These are phyloP conservation scores for Congeria kusceri DNA, from an alignment of 2,888 invertebrate genomes.

Conservation along the genomic window DNA sequence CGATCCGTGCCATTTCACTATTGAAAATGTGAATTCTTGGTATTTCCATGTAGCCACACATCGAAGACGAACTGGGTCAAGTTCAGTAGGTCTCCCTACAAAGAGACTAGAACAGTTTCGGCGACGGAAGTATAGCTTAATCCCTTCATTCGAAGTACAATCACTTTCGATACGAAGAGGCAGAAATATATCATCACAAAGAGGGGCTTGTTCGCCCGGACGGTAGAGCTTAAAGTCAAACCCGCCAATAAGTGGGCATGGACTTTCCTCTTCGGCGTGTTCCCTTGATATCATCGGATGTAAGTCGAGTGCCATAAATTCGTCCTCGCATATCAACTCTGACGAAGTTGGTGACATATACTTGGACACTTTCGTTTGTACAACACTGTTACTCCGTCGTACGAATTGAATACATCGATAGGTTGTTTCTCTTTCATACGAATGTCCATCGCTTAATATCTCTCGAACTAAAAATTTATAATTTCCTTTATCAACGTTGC, in stretches of 20 bases:
- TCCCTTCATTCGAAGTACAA: conserved; percentile 53
- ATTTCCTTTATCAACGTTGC: conserved; percentile 35
- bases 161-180: conserved; percentile 63
- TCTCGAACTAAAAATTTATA: conserved; percentile 48
- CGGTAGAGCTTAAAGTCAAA: conserved; percentile 58
- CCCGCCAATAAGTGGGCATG: conserved; percentile 55
- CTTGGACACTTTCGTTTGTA: conserved; percentile 53
- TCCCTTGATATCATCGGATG: conserved; percentile 59
- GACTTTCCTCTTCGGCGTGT: conserved; percentile 35
- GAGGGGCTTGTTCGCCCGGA: conserved; percentile 35
- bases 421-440: conserved; percentile 12
- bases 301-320: conserved; percentile 46
- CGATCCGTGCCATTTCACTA: conserved; percentile 57
- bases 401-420: conserved; percentile 58
- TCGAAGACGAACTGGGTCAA: conserved; percentile 41
- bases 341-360: conserved; percentile 21
- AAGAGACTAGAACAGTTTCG: conserved; percentile 49
- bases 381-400: conserved; percentile 49
- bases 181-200: conserved; percentile 62
- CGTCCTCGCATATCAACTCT: conserved; percentile 46
- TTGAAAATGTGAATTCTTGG: conserved; percentile 47
- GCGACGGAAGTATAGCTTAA: conserved; percentile 59
- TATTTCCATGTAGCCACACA: conserved; percentile 58
- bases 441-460: conserved; percentile 8
- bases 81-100: conserved; percentile 27